These are phyloP conservation scores for Trypoxylon attenuatum DNA, from an alignment of 2,888 invertebrate species.

Conservation along the genomic window DNA sequence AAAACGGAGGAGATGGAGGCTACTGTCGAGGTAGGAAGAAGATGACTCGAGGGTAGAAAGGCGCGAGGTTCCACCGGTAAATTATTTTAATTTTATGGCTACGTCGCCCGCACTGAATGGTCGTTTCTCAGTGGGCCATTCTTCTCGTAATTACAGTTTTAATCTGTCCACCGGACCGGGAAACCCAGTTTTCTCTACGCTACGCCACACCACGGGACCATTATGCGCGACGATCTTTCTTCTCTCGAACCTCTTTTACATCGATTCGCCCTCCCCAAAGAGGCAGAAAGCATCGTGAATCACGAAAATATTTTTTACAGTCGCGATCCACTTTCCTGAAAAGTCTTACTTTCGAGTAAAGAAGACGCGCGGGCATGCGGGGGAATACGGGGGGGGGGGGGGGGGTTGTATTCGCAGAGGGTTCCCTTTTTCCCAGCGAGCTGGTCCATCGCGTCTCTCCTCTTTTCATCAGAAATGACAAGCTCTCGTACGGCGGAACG, in stretches of 20 bases:
- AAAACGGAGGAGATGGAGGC: neutral
- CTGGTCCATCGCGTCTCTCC: too few relatives aligned
- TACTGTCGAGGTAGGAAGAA: conserved; percentile 2
- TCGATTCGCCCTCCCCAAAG: conserved; percentile 8
- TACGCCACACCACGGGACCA: too few relatives aligned
- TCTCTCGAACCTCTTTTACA: conserved; percentile 23
- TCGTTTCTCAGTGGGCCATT: conserved; percentile 59
- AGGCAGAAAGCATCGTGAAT: conserved; percentile 7
- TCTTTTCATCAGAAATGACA: neutral
- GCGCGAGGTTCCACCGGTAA: conserved; percentile 44
- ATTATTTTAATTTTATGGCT: conserved; percentile 64
- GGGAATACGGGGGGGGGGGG: conserved; percentile 18
- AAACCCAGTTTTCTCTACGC: conserved; percentile 45
- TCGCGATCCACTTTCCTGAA: neutral
- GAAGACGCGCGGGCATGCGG: neutral
- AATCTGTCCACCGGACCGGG: conserved; percentile 60
- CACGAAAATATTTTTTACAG: conserved; percentile 20
- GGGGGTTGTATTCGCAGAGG: neutral
- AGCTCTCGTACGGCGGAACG: neutral
- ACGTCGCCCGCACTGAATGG: conserved; percentile 52
- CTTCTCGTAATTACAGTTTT: conserved; percentile 68
- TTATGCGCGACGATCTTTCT: conserved; percentile 19
- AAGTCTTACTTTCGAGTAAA: conserved; percentile 30
- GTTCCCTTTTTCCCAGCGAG: neutral
- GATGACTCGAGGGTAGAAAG: conserved; percentile 22